phyloP scores from a whole-genome alignment of 2,888 invertebrate genomes.

The Leucophenga maculata region DNA sequence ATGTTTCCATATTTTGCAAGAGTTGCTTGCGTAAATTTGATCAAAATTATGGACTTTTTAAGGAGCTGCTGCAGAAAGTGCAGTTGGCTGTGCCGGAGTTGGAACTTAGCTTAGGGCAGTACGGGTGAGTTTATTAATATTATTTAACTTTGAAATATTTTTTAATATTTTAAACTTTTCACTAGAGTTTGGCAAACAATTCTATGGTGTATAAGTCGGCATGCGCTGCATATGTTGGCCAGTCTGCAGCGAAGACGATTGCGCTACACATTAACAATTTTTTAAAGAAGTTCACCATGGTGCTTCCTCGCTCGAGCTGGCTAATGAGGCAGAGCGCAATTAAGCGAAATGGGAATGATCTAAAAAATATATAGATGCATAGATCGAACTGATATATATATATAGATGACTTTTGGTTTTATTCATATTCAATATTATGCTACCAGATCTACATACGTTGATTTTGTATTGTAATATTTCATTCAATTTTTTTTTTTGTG shows the following conservation, averaged over 20 bases:
- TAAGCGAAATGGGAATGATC: slow-evolving; percentile 63
- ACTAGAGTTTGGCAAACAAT: slow-evolving; percentile 44
- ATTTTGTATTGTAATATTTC: too few relatives aligned
- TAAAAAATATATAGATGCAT: background rate
- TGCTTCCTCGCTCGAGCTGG: slow-evolving; percentile 59
- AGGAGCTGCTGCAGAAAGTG: slow-evolving; percentile 53
- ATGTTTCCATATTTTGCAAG: slow-evolving; percentile 67
- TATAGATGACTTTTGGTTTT: background rate
- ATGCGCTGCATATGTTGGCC: slow-evolving; percentile 70
- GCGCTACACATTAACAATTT: slow-evolving; percentile 54
- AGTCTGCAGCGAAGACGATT: slow-evolving; percentile 59
- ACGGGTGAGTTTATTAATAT: slow-evolving; percentile 41
- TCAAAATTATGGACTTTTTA: slow-evolving; percentile 59
- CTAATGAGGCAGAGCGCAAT: slow-evolving; percentile 64
- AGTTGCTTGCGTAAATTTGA: slow-evolving; percentile 55
- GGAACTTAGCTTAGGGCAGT: slow-evolving; percentile 40
- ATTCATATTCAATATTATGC: background rate
- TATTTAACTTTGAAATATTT: background rate
- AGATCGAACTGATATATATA: background rate
- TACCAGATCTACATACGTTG: too few relatives aligned
- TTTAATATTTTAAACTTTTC: slow-evolving; percentile 12
- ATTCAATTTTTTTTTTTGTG: too few relatives aligned
- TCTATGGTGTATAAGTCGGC: slow-evolving; percentile 68
- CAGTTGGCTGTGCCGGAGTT: slow-evolving; percentile 47
- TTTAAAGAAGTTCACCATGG: slow-evolving; percentile 66